Evolutionary conservation across 2,797 vertebrate species (phyloP).

Genomic region (Balearica regulorum): DNA sequence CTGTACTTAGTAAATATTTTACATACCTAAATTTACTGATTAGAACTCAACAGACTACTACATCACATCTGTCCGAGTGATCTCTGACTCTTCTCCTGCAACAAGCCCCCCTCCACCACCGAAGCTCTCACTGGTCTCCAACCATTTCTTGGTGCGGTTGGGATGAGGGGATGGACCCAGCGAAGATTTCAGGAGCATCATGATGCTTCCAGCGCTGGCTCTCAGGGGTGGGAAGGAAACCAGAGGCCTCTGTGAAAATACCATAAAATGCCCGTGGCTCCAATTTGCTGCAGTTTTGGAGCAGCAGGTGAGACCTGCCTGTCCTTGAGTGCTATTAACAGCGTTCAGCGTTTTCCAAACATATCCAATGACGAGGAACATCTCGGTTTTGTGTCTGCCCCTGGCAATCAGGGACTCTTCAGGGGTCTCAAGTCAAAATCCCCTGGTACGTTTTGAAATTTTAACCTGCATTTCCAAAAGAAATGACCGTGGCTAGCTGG

Average conservation of each 20-base stretch:
- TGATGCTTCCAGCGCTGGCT: not conserved
- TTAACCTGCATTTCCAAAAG: not conserved
- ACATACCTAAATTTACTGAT: not conserved
- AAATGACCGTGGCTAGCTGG: not conserved
- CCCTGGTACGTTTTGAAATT: not conserved
- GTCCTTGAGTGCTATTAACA: not conserved
- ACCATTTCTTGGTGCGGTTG: not conserved
- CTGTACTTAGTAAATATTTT: not conserved
- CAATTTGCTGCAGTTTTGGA: not conserved
- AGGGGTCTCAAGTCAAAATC: not conserved
- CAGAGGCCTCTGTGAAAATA: not conserved
- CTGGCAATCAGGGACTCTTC: no score
- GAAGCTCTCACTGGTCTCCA: not conserved
- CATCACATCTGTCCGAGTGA: no score
- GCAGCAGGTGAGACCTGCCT: no score
- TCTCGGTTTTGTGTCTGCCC: not conserved
- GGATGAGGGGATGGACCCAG: not conserved
- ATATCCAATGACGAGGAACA: not conserved
- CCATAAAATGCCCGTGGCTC: not conserved
- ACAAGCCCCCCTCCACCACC: no score
- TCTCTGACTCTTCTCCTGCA: not conserved
- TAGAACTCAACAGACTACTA: not conserved
- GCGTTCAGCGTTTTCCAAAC: rapidly evolving
- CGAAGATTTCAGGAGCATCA: not conserved
- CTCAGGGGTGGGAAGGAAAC: not conserved